These are phyloP conservation scores for Drosophila melanica DNA, from an alignment of 1,140 invertebrate genomes.

Conservation along the genomic window DNA sequence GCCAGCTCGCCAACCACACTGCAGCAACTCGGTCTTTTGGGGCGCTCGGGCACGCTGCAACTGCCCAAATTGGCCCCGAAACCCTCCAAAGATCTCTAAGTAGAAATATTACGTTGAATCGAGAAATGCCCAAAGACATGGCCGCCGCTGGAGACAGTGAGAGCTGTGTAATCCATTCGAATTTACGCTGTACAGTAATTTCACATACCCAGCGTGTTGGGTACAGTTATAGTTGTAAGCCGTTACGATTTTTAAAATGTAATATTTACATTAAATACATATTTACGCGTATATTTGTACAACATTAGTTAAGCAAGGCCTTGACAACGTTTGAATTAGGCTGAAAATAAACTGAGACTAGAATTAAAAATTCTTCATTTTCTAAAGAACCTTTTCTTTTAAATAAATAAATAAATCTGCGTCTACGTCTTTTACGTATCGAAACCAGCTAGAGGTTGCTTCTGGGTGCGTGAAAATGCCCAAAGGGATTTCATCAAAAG, in stretches of 20 bases:
- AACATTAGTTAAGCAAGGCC: constrained; percentile 6
- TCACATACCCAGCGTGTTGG: constrained; percentile 14
- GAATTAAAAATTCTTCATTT: neutral
- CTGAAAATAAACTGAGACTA: constrained; percentile 3
- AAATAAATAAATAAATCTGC: too few relatives aligned
- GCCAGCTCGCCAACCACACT: constrained; percentile 11
- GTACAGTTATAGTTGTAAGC: constrained; percentile 17
- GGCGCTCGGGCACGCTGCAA: constrained; percentile 36
- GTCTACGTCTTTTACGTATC: too few relatives aligned
- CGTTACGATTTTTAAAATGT: constrained; percentile 31
- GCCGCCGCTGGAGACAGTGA: constrained; percentile 15
- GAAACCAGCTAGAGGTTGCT: too few relatives aligned
- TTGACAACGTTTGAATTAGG: neutral
- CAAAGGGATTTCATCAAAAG: too few relatives aligned
- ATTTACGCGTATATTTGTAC: constrained; percentile 8
- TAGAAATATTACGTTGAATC: neutral
- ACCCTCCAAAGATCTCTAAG: constrained; percentile 37
- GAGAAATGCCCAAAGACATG: constrained; percentile 34
- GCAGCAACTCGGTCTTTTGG: constrained; percentile 25
- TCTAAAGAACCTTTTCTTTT: neutral
- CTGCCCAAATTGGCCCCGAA: constrained; percentile 46
- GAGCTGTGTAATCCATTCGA: constrained; percentile 31
- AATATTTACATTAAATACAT: constrained; percentile 35
- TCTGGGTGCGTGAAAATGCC: too few relatives aligned
- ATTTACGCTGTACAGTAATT: constrained; percentile 46